Evolutionary conservation across 2,888 invertebrate genomes (phyloP), one percentile per base, ranked within the genome.

Genomic region (Hesperia comma): DNA sequence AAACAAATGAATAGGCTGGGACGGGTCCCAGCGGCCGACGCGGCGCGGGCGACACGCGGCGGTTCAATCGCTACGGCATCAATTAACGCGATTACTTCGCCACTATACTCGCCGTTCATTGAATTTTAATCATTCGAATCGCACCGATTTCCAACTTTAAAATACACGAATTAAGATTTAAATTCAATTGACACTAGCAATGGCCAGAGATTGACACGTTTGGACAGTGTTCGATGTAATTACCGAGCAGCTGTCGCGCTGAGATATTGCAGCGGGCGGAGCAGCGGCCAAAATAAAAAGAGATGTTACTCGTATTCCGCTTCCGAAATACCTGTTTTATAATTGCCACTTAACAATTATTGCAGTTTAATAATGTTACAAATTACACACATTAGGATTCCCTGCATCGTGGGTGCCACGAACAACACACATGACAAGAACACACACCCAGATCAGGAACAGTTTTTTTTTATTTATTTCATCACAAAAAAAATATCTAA

Each of bases 1-100:
- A 26, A 26, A 26, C 26, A 4, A 26, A 26, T 26, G 26, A 26
- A 26, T 26, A 26, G 26, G 26, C 5, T 5, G 10, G 10, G 8
- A 37, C 8, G 37, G 10, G 2, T 10, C 37, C 10, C 37, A 8
- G 10, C 3, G 37, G 3, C 2, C 37, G 37, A 10, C 37, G 19
- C 12, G 49, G 7, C 43, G 15, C 15, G 1, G 19, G 51, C 51
- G 51, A 14, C 51, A 14, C n/a, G 26, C 21, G 21, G 51, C 51
- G 49, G 43, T 51, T 51, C 51, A 51, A 12, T 51, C 51, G 15
- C 51, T 21, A 51, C 51, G 21, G 51, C 14, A 26, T 51, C 51
- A 26, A 51, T 51, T 51, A 51, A 51, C 51, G 26, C 51, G 21
- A 51, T 51, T 58, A 58, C 57, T 58, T 43, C 57, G 57, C 57